These are phyloP conservation scores for Xyrauchen texanus DNA, from an alignment of 2,113 vertebrate species.

Conservation along the genomic window DNA sequence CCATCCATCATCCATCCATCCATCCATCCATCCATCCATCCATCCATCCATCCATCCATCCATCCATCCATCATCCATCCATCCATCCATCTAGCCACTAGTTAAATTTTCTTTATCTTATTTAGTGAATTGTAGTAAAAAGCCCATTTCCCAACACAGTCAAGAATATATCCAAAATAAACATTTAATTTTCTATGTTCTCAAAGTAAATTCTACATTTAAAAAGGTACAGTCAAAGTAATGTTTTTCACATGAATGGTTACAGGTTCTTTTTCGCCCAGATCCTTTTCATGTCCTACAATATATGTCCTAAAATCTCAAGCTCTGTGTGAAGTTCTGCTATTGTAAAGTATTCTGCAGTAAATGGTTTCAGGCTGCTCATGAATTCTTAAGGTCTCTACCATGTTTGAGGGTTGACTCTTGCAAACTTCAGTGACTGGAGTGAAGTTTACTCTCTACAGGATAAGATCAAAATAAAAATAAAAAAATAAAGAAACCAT, in stretches of 20 bases:
- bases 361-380: background rate
- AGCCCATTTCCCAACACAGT: background rate
- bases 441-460: constrained; percentile 62
- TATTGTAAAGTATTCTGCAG: constrained; percentile 5
- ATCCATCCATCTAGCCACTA: background rate
- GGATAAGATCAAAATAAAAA: constrained; percentile 64
- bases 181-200: no score
- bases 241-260: background rate
- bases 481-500: constrained; percentile 55
- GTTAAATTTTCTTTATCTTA: background rate
- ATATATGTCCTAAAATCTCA: background rate
- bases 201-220: background rate
- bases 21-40: background rate
- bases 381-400: background rate
- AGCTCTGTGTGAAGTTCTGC: background rate
- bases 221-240: background rate
- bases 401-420: background rate
- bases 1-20: no score
- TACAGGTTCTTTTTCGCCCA: background rate
- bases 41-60: no score
- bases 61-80: no score
- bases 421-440: constrained; percentile 20
- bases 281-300: background rate
- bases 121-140: background rate
- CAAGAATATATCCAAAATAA: background rate